These are phyloP conservation scores for Halcyon chelicuti DNA, from an alignment of 2,797 vertebrate species.

Conservation along the genomic window DNA sequence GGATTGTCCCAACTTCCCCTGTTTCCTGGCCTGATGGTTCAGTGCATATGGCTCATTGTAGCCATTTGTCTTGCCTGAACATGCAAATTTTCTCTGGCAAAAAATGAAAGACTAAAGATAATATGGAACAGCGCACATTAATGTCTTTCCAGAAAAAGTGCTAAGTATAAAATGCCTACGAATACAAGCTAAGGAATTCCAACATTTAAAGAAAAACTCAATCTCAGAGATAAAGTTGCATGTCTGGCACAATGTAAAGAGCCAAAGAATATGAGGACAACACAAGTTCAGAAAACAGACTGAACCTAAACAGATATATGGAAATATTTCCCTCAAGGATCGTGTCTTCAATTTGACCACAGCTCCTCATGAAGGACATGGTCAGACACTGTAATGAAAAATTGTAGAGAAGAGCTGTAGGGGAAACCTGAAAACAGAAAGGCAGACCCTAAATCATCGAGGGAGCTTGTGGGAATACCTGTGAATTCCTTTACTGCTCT, in stretches of 20 bases:
- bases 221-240: background rate
- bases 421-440: background rate
- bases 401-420: background rate
- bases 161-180: background rate
- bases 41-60: background rate
- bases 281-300: background rate
- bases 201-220: background rate
- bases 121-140: background rate
- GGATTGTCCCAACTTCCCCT: background rate
- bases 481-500: background rate
- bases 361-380: background rate
- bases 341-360: background rate
- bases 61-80: background rate
- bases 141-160: background rate
- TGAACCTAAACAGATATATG: background rate
- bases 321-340: background rate
- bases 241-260: background rate
- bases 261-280: background rate
- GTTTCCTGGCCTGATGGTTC: background rate
- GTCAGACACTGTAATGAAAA: background rate
- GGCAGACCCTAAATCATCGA: background rate
- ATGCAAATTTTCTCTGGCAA: background rate
- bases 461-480: background rate
- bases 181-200: background rate
- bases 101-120: background rate